Evolutionary conservation across 2,113 vertebrate species (phyloP), one percentile per base, ranked within the genome.

Genomic region (Nycticorax nycticorax): DNA sequence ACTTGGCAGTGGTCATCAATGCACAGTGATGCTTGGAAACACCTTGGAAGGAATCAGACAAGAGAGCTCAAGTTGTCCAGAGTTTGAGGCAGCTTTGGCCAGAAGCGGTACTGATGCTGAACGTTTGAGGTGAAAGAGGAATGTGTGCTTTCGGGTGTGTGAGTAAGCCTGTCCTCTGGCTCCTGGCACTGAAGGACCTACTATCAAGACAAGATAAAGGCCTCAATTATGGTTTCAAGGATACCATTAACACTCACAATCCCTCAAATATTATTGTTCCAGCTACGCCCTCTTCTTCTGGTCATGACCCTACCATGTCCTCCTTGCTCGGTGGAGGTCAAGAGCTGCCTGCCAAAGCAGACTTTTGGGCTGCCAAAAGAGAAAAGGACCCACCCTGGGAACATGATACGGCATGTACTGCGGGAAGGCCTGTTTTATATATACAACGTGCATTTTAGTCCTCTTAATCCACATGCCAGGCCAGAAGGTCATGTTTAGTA

Each of bases 401-500:
- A 39, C 53, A 68, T 37, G 26, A 30, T 30, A 56, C 3, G 11
- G 23, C 0, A 0, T 3, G 16, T 17, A 7, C 41, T 11, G 16
- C 0, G 2, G 50, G 37, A 52, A 66, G 28, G 13, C 21, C 48
- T 63, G 33, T 4, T 37, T 72, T 62, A 26, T 33, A 41, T 37
- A 39, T 22, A 45, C 30, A 53, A 33, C 18, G 2, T 7, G 24
- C 24, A 28, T 77, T 78, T 68, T 68, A 57, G 41, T 47, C 11
- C 21, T 63, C 22, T n/a, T 68, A 73, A 85, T 35, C 28, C 39
- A 18, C 35, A 21, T 15, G 59, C 73, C 76, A 82, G 50, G 53
- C 64, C 59, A 62, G 75, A 81, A 81, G 24, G 35, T 32, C 30
- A 12, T 13, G 22, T 82, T 86, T 24, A 55, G 53, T 56, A 77